Evolutionary conservation across 2,113 vertebrate genomes (phyloP).

Genomic region (Lipotes vexillifer): DNA sequence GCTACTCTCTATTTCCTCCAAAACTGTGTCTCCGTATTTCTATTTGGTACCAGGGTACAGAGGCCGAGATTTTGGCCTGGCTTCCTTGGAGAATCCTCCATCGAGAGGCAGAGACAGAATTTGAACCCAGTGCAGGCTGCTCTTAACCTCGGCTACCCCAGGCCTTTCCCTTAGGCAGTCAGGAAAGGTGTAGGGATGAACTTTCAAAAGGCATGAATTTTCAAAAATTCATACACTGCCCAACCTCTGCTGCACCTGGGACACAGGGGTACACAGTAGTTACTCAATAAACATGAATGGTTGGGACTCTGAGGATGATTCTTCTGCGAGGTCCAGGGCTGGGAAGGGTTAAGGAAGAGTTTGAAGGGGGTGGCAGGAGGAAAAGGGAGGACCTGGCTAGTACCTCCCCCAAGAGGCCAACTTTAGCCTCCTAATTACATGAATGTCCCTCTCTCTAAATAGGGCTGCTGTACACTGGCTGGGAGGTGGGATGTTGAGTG

Average conservation of each 20-base stretch:
- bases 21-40: no score
- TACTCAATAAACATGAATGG: not conserved
- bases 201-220: not conserved
- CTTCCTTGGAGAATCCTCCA: not conserved
- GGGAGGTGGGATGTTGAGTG: not conserved
- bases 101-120: not conserved
- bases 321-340: not conserved
- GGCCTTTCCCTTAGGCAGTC: not conserved
- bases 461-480: not conserved
- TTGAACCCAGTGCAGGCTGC: not conserved
- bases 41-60: no score
- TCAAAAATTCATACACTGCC: not conserved
- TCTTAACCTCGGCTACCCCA: not conserved
- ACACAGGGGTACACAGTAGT: not conserved
- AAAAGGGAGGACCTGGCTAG: not conserved
- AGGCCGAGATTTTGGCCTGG: no score
- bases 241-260: not conserved
- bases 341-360: slow-evolving; percentile 17
- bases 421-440: slow-evolving; percentile 69
- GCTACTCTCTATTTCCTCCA: no score
- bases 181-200: not conserved
- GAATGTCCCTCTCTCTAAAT: slow-evolving; percentile 48
- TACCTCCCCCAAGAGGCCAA: slow-evolving; percentile 33
- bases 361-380: not conserved
- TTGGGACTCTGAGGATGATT: not conserved